These are phyloP conservation scores for Aselliscus stoliczkanus DNA, from an alignment of 2,797 vertebrate genomes.

Conservation along the genomic window DNA sequence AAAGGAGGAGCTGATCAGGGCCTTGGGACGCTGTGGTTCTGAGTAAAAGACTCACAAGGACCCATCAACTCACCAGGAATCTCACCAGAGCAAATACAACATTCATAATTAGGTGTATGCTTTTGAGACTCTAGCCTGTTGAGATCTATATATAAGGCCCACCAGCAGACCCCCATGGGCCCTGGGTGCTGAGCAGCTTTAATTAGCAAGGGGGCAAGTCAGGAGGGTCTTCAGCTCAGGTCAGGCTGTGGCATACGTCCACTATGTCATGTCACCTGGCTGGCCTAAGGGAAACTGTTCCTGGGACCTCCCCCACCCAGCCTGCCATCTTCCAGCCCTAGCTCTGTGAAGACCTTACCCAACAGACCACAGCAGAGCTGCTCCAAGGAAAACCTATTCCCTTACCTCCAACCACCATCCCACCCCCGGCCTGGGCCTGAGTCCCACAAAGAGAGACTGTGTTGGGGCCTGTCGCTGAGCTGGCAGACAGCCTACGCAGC, in stretches of 20 bases:
- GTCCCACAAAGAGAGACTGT: slow-evolving; percentile 77
- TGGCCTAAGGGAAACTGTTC: neutral
- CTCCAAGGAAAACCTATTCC: neutral
- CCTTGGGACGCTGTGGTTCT: neutral
- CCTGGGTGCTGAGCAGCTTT: neutral
- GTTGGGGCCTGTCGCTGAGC: neutral
- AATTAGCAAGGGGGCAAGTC: neutral
- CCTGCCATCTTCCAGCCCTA: neutral
- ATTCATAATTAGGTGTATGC: too few species aligned
- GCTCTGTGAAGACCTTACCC: neutral
- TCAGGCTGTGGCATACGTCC: neutral
- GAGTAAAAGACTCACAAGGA: neutral
- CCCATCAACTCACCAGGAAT: neutral
- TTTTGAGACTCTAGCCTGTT: neutral
- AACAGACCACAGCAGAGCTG: neutral
- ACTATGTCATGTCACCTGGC: neutral
- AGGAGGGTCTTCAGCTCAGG: neutral
- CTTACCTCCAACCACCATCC: neutral
- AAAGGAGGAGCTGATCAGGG: neutral
- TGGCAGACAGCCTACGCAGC: slow-evolving; percentile 71
- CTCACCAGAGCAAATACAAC: neutral
- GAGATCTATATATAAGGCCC: neutral
- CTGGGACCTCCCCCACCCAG: neutral
- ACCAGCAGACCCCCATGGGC: neutral
- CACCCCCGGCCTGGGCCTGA: neutral